phyloP scores from a whole-genome alignment of 1,140 invertebrate species.

The Drosophila serrata region DNA sequence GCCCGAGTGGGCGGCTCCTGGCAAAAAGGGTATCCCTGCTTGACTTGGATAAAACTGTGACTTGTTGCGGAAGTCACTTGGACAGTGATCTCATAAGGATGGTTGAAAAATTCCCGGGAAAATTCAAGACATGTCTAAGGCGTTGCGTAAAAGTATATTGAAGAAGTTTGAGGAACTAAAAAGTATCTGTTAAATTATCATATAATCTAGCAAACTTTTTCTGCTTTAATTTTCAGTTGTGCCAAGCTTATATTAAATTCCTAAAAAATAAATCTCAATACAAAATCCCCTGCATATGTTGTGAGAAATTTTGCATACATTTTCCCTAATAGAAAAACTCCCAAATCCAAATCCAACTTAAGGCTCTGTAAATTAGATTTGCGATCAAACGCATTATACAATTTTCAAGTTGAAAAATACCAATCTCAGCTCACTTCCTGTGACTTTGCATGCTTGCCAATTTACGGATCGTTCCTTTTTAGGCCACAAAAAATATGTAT shows the following conservation, averaged over 20 bases:
- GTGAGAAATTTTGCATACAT: background rate
- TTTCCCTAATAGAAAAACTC: background rate
- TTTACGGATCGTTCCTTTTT: conserved; percentile 32
- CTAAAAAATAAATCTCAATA: background rate
- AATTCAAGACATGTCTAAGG: background rate
- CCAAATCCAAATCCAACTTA: conserved; percentile 8
- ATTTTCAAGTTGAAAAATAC: conserved; percentile 27
- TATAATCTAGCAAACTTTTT: too few relatives aligned
- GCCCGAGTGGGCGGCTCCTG: conserved; percentile 44
- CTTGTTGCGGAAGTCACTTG: conserved; percentile 38
- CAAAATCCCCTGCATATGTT: background rate
- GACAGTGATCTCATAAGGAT: conserved; percentile 12
- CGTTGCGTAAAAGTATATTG: too few relatives aligned
- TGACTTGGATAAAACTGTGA: conserved; percentile 47
- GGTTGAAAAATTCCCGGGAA: background rate
- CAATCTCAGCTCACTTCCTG: conserved; percentile 35
- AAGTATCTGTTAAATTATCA: background rate
- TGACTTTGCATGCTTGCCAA: conserved; percentile 31
- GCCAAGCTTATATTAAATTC: background rate
- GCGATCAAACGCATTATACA: conserved; percentile 18
- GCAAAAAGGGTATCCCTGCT: conserved; percentile 17
- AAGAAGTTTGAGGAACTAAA: background rate
- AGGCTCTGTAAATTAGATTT: conserved; percentile 2
- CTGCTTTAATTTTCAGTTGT: too few relatives aligned
- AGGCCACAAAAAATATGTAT: conserved; percentile 23